These are phyloP conservation scores for Pterocles orientalis DNA, from an alignment of 2,113 vertebrate genomes.

Conservation along the genomic window DNA sequence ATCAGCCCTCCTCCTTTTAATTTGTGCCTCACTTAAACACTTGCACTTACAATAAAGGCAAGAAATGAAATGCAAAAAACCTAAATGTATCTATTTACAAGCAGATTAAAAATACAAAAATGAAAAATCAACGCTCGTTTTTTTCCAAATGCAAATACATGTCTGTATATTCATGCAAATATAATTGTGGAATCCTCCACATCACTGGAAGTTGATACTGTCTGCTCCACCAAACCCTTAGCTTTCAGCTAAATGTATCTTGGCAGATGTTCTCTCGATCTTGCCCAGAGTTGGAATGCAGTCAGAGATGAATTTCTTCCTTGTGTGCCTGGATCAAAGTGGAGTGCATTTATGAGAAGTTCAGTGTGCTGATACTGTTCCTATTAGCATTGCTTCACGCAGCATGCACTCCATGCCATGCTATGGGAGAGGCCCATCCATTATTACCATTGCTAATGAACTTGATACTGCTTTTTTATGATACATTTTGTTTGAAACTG, in stretches of 20 bases:
- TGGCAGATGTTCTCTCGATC: conserved; percentile 8
- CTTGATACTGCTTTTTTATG: background rate
- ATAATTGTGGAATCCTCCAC: background rate
- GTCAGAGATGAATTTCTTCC: background rate
- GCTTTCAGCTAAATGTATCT: background rate
- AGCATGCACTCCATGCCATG: background rate
- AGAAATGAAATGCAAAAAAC: background rate
- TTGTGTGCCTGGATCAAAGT: background rate
- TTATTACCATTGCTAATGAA: background rate
- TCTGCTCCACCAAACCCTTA: background rate
- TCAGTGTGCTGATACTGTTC: background rate
- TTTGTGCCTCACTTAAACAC: background rate
- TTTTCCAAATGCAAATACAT: background rate
- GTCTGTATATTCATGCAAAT: background rate
- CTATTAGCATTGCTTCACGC: background rate
- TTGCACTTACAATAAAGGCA: background rate
- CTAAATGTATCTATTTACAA: background rate
- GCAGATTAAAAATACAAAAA: background rate
- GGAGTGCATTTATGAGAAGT: background rate
- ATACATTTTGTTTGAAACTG: background rate
- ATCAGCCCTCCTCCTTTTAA: background rate
- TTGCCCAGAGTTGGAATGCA: background rate
- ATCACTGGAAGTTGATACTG: background rate
- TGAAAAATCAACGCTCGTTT: background rate
- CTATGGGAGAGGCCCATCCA: background rate